These are phyloP conservation scores for Eurystomus gularis DNA, from an alignment of 2,113 vertebrate species.

Conservation along the genomic window DNA sequence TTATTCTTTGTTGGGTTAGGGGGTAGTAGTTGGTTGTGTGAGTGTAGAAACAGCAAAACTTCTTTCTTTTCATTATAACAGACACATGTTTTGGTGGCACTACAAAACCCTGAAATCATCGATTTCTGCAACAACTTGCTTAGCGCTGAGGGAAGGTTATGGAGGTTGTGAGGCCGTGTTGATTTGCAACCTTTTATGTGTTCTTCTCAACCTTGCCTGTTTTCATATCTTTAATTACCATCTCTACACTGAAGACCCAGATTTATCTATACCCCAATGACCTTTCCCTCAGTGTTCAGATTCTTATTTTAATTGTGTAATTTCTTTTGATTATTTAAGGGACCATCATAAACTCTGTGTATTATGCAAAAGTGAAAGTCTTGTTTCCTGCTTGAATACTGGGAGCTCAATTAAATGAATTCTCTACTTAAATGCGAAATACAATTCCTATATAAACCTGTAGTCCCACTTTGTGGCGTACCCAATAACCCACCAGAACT, in stretches of 20 bases:
- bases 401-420: not conserved
- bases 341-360: not conserved
- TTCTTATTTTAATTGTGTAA: not conserved
- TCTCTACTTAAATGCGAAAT: not conserved
- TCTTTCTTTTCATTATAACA: not conserved
- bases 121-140: not conserved
- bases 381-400: not conserved
- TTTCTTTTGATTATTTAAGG: slow-evolving; percentile 16
- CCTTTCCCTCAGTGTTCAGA: not conserved
- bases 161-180: not conserved
- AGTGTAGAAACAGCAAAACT: not conserved
- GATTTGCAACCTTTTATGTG: not conserved
- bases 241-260: not conserved
- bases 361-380: not conserved
- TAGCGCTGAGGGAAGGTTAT: not conserved
- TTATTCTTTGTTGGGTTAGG: not conserved
- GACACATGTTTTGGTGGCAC: not conserved
- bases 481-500: not conserved
- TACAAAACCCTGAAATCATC: not conserved
- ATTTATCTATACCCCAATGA: not conserved
- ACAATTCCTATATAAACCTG: not conserved
- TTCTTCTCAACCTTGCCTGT: not conserved
- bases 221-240: slow-evolving; percentile 17
- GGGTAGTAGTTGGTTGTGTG: not conserved
- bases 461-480: not conserved